Percentiles rank a stretch among this genome's conserved stretches.
phyloP scores from a whole-genome alignment of 1,140 invertebrate genomes.

The Gerris buenoi region DNA sequence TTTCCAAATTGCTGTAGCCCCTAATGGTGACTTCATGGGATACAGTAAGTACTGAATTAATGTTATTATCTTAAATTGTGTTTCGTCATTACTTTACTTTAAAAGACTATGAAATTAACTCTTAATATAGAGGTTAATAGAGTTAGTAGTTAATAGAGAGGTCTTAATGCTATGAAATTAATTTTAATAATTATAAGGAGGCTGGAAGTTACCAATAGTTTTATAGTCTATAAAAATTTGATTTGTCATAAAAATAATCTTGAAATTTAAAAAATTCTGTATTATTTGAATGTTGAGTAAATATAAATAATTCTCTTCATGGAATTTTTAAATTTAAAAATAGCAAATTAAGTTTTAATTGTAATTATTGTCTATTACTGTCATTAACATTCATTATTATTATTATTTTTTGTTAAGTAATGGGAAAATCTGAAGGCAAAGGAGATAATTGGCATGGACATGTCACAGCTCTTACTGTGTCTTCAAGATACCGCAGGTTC shows the following conservation, averaged over 20 bases:
- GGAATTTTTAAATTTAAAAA: neutral
- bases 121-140: neutral
- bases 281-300: neutral
- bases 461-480: conserved; percentile 91
- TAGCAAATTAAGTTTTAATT: neutral
- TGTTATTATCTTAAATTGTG: neutral
- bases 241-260: neutral
- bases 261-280: neutral
- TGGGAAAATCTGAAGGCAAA: conserved; percentile 95
- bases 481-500: conserved; percentile 71
- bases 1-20: conserved; percentile 90
- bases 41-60: conserved; percentile 63
- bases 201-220: too few relatives aligned
- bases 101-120: neutral
- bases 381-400: conserved; percentile 22
- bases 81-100: neutral
- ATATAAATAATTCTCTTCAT: neutral
- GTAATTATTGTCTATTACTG: neutral
- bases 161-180: too few relatives aligned
- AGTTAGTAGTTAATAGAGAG: neutral
- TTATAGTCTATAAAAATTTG: too few relatives aligned
- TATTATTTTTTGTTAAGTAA: conserved; percentile 47
- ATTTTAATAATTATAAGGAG: too few relatives aligned
- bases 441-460: conserved; percentile 97
- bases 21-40: conserved; percentile 91